These are phyloP conservation scores for Pelmatolapia mariae DNA, from an alignment of 2,113 vertebrate species.

Conservation along the genomic window DNA sequence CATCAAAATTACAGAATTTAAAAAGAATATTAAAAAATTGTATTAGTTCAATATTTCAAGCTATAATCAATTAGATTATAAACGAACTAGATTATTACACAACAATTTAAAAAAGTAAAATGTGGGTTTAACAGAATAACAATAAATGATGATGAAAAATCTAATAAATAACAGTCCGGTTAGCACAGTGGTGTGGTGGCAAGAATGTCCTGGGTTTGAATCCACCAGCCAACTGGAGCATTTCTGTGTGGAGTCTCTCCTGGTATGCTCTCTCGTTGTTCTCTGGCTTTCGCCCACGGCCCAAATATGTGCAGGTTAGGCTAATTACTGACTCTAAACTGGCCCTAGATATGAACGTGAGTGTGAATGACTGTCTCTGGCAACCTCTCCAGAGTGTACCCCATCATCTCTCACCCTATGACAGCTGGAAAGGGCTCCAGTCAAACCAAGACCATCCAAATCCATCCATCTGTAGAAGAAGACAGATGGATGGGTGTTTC, in stretches of 20 bases:
- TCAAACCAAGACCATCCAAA: background rate
- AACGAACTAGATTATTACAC: background rate
- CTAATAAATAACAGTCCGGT: background rate
- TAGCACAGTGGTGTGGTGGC: background rate
- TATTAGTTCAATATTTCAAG: background rate
- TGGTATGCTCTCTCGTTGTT: background rate
- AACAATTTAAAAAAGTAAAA: background rate
- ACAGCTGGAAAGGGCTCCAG: background rate
- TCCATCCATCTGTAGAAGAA: background rate
- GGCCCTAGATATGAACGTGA: background rate
- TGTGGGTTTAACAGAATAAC: background rate
- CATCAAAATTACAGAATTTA: background rate
- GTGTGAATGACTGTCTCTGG: background rate
- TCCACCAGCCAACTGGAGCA: background rate
- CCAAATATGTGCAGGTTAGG: background rate
- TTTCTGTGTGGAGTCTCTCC: background rate
- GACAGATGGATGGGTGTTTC: background rate
- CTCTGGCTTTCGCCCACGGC: fast-evolving
- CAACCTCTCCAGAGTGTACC: background rate
- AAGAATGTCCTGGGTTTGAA: background rate
- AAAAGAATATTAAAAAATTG: background rate
- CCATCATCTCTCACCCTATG: background rate
- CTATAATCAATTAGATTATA: background rate
- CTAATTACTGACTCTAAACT: background rate
- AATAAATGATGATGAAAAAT: background rate